These are phyloP conservation scores for Pristionchus exspectatus DNA, from an alignment of 2,888 invertebrate species.

Conservation along the genomic window DNA sequence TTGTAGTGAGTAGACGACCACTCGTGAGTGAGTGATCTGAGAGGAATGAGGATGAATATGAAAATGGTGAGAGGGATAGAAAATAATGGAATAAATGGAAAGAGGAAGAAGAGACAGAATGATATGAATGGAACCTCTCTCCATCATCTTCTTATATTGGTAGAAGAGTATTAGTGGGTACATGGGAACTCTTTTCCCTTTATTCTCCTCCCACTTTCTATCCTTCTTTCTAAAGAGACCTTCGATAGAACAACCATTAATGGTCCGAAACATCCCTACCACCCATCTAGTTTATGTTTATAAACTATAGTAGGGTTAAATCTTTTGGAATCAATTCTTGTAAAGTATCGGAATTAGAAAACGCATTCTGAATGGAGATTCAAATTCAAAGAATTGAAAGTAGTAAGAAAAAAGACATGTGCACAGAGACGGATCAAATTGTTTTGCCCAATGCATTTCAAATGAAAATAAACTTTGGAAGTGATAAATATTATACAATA, in stretches of 20 bases:
- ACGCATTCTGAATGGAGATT: no score
- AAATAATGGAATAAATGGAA: neutral
- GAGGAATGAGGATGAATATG: neutral
- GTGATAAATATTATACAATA: no score
- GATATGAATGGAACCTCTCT: neutral
- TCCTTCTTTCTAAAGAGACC: neutral
- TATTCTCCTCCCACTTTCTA: neutral
- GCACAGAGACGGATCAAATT: no score
- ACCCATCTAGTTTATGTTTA: neutral
- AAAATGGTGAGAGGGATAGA: neutral
- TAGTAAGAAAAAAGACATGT: no score
- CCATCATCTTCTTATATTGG: constrained; percentile 34
- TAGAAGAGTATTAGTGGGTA: neutral
- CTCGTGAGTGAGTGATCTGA: neutral
- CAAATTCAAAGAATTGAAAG: no score
- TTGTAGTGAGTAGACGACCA: constrained; percentile 16
- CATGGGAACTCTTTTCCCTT: constrained; percentile 5
- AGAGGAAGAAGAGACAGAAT: neutral
- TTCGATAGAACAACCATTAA: neutral
- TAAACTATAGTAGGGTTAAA: neutral
- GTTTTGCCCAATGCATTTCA: no score
- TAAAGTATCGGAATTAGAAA: no score
- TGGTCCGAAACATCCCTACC: neutral
- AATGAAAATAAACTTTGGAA: no score
- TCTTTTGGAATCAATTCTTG: no score